Evolutionary conservation across 2,888 invertebrate species (phyloP).

Genomic region (Yponomeuta cagnagella): DNA sequence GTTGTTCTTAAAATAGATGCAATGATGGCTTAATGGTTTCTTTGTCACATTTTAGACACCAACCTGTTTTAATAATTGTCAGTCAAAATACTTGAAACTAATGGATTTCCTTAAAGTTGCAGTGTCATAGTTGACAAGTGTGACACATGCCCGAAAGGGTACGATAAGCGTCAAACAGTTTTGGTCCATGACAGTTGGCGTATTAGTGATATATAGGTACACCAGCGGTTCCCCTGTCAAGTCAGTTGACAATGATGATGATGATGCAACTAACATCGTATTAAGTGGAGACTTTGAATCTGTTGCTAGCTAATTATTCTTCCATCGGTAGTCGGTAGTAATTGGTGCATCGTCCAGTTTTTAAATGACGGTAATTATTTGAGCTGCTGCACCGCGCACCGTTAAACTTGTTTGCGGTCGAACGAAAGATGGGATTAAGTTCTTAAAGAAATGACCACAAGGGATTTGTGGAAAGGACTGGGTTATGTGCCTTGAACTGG

Average conservation of each 20-base stretch:
- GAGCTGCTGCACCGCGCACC: constrained; percentile 20
- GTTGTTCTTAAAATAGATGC: not conserved
- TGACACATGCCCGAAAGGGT: not conserved
- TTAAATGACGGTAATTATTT: constrained; percentile 40
- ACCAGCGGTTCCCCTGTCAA: not conserved
- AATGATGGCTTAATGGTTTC: not conserved
- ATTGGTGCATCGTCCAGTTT: constrained; percentile 9
- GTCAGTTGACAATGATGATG: not conserved
- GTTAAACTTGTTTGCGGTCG: constrained; percentile 35
- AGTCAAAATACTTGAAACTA: not conserved
- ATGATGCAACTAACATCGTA: too few relatives aligned
- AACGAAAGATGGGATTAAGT: constrained; percentile 47
- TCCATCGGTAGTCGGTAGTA: not conserved
- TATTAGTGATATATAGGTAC: not conserved
- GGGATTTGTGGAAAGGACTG: not conserved
- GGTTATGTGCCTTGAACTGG: not conserved
- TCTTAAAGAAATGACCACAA: constrained; percentile 30
- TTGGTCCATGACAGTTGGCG: not conserved
- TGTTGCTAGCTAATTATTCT: not conserved
- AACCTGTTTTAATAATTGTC: not conserved
- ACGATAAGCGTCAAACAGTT: not conserved
- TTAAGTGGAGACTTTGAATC: not conserved
- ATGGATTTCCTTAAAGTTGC: not conserved
- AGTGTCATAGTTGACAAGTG: not conserved
- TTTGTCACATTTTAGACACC: not conserved